phyloP scores from a whole-genome alignment of 1,140 invertebrate genomes.

The Palaemon carinicauda region DNA sequence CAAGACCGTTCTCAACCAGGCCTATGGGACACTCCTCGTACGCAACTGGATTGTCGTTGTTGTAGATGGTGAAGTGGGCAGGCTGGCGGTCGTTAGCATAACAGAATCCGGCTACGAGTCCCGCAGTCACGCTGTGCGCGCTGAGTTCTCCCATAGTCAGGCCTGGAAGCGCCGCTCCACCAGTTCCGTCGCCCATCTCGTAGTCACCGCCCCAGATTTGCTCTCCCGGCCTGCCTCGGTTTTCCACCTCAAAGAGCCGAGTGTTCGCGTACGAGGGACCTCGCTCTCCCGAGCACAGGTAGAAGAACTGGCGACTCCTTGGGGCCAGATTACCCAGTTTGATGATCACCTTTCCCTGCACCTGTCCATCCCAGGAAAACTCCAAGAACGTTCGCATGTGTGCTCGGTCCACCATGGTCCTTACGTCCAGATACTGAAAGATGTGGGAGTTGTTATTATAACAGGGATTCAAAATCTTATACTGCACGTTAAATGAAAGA shows the following conservation, averaged over 20 bases:
- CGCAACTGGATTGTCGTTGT: background rate
- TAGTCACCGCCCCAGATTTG: slow-evolving; percentile 46
- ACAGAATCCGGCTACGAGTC: slow-evolving; percentile 41
- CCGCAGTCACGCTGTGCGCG: slow-evolving; percentile 14
- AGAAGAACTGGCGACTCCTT: slow-evolving; percentile 27
- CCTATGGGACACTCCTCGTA: slow-evolving; percentile 44
- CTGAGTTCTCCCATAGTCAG: slow-evolving; percentile 17
- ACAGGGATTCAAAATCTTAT: no score
- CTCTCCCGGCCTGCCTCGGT: slow-evolving; percentile 21
- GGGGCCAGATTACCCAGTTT: slow-evolving; percentile 9
- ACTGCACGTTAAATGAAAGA: no score
- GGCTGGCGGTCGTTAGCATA: slow-evolving; percentile 26
- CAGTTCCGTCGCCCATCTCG: slow-evolving; percentile 25
- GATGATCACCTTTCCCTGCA: slow-evolving; percentile 10
- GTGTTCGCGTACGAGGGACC: slow-evolving; percentile 38
- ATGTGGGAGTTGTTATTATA: background rate
- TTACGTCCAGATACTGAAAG: slow-evolving; percentile 30
- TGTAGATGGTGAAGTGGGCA: slow-evolving; percentile 37
- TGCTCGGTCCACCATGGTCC: slow-evolving; percentile 13
- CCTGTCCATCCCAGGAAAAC: slow-evolving; percentile 16
- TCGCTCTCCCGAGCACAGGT: slow-evolving; percentile 29
- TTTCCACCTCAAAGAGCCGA: slow-evolving; percentile 15
- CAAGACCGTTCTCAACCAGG: slow-evolving; percentile 18
- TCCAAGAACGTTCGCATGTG: slow-evolving; percentile 19
- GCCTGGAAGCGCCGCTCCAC: slow-evolving; percentile 25